Base-by-base conservation (phyloP, 2,888 invertebrate genomes). In the Hydrotaea cyrtoneurina region DNA sequence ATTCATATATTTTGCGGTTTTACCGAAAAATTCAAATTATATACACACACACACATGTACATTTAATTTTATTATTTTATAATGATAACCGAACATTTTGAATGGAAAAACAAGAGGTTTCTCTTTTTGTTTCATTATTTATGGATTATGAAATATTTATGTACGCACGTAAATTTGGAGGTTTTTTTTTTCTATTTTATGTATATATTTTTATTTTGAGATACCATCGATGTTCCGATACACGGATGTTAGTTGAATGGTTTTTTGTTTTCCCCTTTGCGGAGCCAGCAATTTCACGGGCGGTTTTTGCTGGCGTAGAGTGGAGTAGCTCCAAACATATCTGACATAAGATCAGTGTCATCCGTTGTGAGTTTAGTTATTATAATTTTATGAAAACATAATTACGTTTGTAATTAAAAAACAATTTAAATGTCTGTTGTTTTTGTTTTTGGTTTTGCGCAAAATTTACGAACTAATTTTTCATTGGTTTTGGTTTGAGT, bases 381-480 rank as follows among this genome's bases (percentile, higher is more conserved):
- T 31, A 31, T 31, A 31, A 55, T 78, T 80, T 77, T 78, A 50
- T 77, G 43, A 71, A 80, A 75, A 80, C 55, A 78, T 75, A 78
- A 78, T 78, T 83, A 64, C 66, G 73, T 43, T 62, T 39, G 57
- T 75, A 71, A 84, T 80, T 84, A 84, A 80, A n/a, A 80, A 75
- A 75, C 57, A 72, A 83, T 80, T 83, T 73, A 71, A 23, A 26
- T 19, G 69, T 43, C 43, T 11, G 21, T 21, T 31, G 2, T 31
- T 31, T 31, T 2, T 31, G 31, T 31, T 31, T 31, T 31, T 31
- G 2, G 2, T 31, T 31, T 2, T 4, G 7, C 21, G 11, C 31
- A 2, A 31, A 31, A 31, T 31, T 31, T 31, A 31, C 31, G 31
- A 77, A 82, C 78, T 53, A 39, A 74, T 78, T 82, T 77, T 81